Conservation (phyloP, 2,888 invertebrate species). For the Ophion costatus region DNA sequence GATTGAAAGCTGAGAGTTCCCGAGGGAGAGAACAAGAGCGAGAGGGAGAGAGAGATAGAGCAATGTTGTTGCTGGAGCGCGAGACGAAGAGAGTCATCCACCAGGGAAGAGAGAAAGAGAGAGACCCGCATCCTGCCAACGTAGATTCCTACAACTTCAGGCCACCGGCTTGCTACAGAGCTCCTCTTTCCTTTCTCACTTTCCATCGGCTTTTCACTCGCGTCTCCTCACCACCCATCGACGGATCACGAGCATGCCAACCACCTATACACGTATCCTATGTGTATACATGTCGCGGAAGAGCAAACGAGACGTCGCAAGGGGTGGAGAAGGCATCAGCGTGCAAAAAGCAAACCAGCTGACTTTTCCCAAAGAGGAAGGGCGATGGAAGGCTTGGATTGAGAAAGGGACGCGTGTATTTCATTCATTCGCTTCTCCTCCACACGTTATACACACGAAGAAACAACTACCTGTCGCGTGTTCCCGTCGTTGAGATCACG, state of each 20-base stretch:
- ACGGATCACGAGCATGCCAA: constrained; percentile 6
- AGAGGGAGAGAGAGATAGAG: constrained; percentile 65
- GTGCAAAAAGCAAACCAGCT: constrained; percentile 62
- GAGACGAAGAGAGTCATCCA: constrained; percentile 68
- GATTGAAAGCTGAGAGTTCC: constrained; percentile 44
- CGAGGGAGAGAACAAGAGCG: constrained; percentile 56
- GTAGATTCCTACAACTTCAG: constrained; percentile 80
- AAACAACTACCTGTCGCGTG: constrained; percentile 78
- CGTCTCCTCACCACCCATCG: constrained; percentile 30
- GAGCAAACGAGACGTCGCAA: constrained; percentile 36
- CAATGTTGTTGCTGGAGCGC: constrained; percentile 27
- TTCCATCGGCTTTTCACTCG: constrained; percentile 45
- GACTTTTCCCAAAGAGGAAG: constrained; percentile 68
- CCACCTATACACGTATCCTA: background rate
- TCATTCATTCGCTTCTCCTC: constrained; percentile 68
- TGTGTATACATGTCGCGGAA: constrained; percentile 33
- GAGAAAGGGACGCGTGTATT: constrained; percentile 64
- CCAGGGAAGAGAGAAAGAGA: constrained; percentile 43
- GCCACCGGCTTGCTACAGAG: constrained; percentile 77
- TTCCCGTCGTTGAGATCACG: constrained; percentile 65
- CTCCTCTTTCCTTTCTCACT: constrained; percentile 49
- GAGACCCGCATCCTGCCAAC: constrained; percentile 79
- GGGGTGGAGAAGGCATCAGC: constrained; percentile 46
- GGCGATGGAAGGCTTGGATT: constrained; percentile 19
- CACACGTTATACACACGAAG: constrained; percentile 70